Percentiles rank a stretch among this genome's conserved stretches.
Evolutionary conservation across 2,888 invertebrate genomes (phyloP).

Genomic region (Schizaphis graminum): DNA sequence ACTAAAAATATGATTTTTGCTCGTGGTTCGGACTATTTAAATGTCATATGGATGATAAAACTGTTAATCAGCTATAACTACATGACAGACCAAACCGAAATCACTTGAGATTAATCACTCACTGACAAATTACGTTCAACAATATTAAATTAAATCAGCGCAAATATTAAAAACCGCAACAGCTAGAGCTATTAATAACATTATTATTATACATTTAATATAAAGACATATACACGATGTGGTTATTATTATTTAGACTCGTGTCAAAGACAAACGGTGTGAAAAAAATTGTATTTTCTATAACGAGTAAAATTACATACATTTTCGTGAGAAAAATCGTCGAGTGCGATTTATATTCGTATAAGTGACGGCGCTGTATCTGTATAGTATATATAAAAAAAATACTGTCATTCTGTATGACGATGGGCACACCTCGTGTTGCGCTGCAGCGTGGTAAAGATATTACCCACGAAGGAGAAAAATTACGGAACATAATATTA

Average conservation of each 20-base stretch:
- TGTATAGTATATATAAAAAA: neutral
- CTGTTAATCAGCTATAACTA: neutral
- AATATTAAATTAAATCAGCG: neutral
- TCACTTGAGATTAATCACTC: neutral
- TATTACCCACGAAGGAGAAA: slow-evolving; percentile 42
- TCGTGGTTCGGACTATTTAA: neutral
- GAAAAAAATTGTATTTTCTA: neutral
- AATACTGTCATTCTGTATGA: slow-evolving; percentile 14
- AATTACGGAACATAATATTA: slow-evolving; percentile 45
- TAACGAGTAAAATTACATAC: neutral
- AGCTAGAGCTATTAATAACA: neutral
- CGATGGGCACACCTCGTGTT: slow-evolving; percentile 42
- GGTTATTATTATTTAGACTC: neutral
- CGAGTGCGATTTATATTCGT: slow-evolving; percentile 55
- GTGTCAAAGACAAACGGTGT: neutral
- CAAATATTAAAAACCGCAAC: neutral
- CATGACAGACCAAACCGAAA: neutral
- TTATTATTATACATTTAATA: neutral
- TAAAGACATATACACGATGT: neutral
- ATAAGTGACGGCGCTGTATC: neutral
- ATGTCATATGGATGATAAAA: neutral
- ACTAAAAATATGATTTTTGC: neutral
- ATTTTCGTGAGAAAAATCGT: slow-evolving; percentile 60
- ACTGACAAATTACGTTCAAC: neutral
- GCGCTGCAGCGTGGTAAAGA: neutral